Percentiles rank a stretch among this genome's conserved stretches.
These are phyloP conservation scores for Typhlichthys eigenmanni DNA, from an alignment of 2,797 vertebrate species.

Conservation along the genomic window DNA sequence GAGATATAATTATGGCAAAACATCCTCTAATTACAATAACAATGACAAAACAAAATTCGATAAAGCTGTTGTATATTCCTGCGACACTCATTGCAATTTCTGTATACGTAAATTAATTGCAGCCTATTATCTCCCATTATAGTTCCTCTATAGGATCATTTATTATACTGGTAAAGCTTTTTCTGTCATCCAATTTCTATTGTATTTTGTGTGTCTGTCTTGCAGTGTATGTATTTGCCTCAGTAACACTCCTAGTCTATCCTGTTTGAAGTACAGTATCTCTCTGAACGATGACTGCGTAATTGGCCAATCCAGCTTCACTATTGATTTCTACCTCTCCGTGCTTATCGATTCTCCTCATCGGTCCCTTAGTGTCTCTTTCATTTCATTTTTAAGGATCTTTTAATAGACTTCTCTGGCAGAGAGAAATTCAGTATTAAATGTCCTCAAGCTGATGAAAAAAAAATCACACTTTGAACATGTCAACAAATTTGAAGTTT, in stretches of 20 bases:
- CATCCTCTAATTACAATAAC: slow-evolving; percentile 28
- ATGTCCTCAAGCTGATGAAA: too few species aligned
- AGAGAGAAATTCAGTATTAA: too few species aligned
- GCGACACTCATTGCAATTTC: slow-evolving; percentile 15
- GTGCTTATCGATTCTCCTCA: not conserved
- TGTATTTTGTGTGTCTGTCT: not conserved
- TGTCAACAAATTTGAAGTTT: too few species aligned
- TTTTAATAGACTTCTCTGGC: slow-evolving; percentile 28
- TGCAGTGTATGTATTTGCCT: not conserved
- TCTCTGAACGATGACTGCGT: not conserved
- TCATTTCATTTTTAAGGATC: slow-evolving; percentile 25
- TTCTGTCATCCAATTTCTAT: slow-evolving; percentile 14
- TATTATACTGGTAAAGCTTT: not conserved
- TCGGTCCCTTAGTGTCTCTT: not conserved
- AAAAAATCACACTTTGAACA: too few species aligned
- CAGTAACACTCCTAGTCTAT: not conserved
- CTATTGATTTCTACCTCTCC: slow-evolving; percentile 6
- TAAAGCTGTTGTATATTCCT: slow-evolving; percentile 11
- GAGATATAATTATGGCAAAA: slow-evolving; percentile 26
- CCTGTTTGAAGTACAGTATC: slow-evolving; percentile 3
- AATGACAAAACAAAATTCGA: slow-evolving; percentile 7
- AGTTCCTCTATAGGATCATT: not conserved
- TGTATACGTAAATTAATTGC: not conserved
- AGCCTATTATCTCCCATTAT: not conserved
- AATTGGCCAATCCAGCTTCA: slow-evolving; percentile 19